Percentiles rank a stretch among this genome's conserved stretches.
phyloP scores from a whole-genome alignment of 1,140 invertebrate species.

The Drosophila athabasca region DNA sequence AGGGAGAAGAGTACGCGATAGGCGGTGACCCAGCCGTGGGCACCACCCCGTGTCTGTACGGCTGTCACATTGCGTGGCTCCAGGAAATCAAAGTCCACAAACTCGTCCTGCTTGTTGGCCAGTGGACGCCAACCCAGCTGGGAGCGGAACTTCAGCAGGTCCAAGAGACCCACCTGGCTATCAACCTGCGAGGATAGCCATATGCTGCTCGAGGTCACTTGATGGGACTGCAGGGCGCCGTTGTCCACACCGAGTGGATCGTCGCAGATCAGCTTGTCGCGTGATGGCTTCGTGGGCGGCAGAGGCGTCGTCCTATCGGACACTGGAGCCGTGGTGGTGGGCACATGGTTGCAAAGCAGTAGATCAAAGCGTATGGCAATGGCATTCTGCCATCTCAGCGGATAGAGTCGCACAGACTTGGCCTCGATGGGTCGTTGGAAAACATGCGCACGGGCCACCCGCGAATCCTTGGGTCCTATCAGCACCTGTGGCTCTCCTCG shows the following conservation, averaged over 20 bases:
- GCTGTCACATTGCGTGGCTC: slow-evolving; percentile 13
- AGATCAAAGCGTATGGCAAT: slow-evolving; percentile 11
- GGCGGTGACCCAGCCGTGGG: slow-evolving; percentile 6
- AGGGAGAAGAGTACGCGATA: slow-evolving; percentile 17
- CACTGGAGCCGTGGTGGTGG: background rate
- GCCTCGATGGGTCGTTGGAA: slow-evolving; percentile 16
- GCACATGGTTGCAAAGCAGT: slow-evolving; percentile 12
- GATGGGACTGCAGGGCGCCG: background rate
- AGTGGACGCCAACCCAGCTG: slow-evolving; percentile 13
- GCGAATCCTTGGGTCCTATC: slow-evolving; percentile 6
- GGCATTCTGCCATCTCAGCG: slow-evolving; percentile 12
- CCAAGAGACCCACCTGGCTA: slow-evolving; percentile 1
- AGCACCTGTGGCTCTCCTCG: slow-evolving; percentile 8
- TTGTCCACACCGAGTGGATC: slow-evolving; percentile 9
- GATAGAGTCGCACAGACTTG: slow-evolving; percentile 8
- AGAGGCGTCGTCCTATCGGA: background rate
- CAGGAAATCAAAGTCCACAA: slow-evolving; percentile 12
- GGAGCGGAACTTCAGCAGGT: slow-evolving; percentile 4
- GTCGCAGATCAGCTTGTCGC: background rate
- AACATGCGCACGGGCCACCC: slow-evolving; percentile 4
- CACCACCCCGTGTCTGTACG: slow-evolving; percentile 5
- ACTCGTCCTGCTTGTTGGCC: slow-evolving; percentile 17
- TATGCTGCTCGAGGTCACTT: slow-evolving; percentile 12
- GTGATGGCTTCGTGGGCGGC: slow-evolving; percentile 7
- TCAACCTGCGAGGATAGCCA: slow-evolving; percentile 10